These are phyloP conservation scores for Polietes domitor DNA, from an alignment of 2,888 invertebrate genomes.

Conservation along the genomic window DNA sequence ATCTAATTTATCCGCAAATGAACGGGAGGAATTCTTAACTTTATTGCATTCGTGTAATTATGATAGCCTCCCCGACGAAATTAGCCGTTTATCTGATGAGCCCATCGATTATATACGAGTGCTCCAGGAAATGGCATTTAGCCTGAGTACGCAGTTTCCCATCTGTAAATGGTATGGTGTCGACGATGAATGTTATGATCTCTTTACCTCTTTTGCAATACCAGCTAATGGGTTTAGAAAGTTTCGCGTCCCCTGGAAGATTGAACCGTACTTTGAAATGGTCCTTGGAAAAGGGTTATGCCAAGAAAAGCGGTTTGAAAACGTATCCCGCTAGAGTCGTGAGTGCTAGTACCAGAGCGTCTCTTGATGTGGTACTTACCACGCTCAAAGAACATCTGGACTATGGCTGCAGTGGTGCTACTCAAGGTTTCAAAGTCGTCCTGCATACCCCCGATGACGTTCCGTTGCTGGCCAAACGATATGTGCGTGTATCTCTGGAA, in stretches of 20 bases:
- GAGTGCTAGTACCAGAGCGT: conserved; percentile 85
- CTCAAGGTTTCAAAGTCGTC: conserved; percentile 87
- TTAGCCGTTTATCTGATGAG: conserved; percentile 70
- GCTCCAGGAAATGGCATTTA: conserved; percentile 81
- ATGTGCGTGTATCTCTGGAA: conserved; percentile 85
- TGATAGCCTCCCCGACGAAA: conserved; percentile 70
- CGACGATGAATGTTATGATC: conserved; percentile 82
- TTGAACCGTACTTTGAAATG: conserved; percentile 81
- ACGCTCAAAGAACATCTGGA: conserved; percentile 85
- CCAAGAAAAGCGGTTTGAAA: conserved; percentile 81
- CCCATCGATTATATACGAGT: conserved; percentile 72
- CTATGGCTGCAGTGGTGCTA: conserved; percentile 87
- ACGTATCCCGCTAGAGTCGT: conserved; percentile 87
- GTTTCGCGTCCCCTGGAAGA: conserved; percentile 74
- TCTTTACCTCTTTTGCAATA: conserved; percentile 81
- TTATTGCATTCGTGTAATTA: conserved; percentile 77
- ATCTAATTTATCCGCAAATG: conserved; percentile 41
- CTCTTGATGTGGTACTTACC: conserved; percentile 84
- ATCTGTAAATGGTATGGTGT: conserved; percentile 83
- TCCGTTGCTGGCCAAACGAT: conserved; percentile 85
- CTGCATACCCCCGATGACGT: conserved; percentile 87
- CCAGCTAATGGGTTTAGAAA: conserved; percentile 57
- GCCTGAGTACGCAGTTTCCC: conserved; percentile 80
- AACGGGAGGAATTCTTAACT: conserved; percentile 75
- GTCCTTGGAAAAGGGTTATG: conserved; percentile 85